Evolutionary conservation across 92 coral and sea anemone species (phyloP), one percentile per base, ranked within the genome.

Genomic region (Epizoanthus illoricatus): DNA sequence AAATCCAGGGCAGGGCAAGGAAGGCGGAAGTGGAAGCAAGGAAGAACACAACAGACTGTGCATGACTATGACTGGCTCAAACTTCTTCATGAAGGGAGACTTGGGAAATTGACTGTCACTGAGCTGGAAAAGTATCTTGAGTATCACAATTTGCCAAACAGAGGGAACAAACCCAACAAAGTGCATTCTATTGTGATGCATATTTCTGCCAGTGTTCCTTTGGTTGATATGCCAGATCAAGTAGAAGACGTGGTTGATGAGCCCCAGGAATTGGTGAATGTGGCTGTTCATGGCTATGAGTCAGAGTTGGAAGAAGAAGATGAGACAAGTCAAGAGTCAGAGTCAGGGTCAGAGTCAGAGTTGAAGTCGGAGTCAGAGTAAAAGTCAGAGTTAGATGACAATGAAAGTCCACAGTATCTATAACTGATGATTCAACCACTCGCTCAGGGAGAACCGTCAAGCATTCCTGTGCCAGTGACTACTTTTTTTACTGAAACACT

Each of bases 141-240:
- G 1, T 73, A 81, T 43, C 65, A 81, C 55, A 24, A 24, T 80
- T 43, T 80, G 57, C 75, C 75, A 39, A n/a, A 58, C 36, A 81
- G 21, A 66, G 76, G 75, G 39, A 45, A 81, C 60, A 81, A 81
- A 24, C 23, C 85, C 23, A 69, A 65, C 61, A 80, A 80, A 60
- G 84, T 80, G 39, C 39, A 74, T 57, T 11, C 80, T 23, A 80
- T 80, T 63, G 84, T 80, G 7, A 69, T 67, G 68, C 79, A 81
- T 60, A 60, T 81, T 24, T 52, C 85, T 47, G 33, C 66, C 15
- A 52, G 55, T 43, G 42, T 81, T 11, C 78, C 76, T 43, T 24
- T 66, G 63, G 79, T 81, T 45, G 11, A 19, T 36, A 59, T 81
- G 54, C 43, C n/a, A 47, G 60, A 69, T 67, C 41, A 43, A 13